These are phyloP conservation scores for Eufriesea mexicana DNA, from an alignment of 1,140 invertebrate genomes.

Conservation along the genomic window DNA sequence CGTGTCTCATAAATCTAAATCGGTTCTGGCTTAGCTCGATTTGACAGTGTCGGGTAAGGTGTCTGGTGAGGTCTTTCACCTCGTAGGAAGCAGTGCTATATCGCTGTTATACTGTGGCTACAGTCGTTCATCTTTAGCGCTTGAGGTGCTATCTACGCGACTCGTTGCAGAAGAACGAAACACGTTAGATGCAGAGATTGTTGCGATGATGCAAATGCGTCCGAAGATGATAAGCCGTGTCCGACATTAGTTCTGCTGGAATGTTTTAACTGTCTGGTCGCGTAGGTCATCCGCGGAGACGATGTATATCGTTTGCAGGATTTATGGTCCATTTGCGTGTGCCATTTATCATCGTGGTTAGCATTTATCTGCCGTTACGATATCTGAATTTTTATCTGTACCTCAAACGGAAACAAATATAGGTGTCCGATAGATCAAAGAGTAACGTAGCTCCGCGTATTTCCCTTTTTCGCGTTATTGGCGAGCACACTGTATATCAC, in stretches of 20 bases:
- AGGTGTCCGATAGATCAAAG: constrained; percentile 27
- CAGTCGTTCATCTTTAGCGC: background rate
- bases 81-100: background rate
- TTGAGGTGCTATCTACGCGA: too few species aligned
- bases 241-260: background rate
- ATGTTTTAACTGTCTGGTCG: constrained; percentile 3
- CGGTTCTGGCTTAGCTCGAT: background rate
- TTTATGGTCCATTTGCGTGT: constrained; percentile 36
- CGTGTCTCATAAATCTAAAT: background rate
- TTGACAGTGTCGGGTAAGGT: background rate
- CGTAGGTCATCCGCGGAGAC: background rate
- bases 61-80: too few species aligned
- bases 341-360: constrained; percentile 33
- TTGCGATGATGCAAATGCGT: background rate
- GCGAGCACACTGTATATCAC: constrained; percentile 21
- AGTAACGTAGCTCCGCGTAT: background rate
- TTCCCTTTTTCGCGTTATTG: background rate
- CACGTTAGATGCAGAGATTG: background rate
- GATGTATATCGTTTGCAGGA: constrained; percentile 18
- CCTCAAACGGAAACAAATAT: constrained; percentile 34
- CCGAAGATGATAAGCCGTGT: background rate
- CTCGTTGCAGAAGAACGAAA: background rate
- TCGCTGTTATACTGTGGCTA: background rate
- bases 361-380: constrained; percentile 39
- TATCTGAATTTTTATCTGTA: constrained; percentile 43